A percentile compares a stretch with the other conserved stretches of the same genome.
phyloP scores from a whole-genome alignment of 1,140 invertebrate genomes.

The Drosophila bocki region DNA sequence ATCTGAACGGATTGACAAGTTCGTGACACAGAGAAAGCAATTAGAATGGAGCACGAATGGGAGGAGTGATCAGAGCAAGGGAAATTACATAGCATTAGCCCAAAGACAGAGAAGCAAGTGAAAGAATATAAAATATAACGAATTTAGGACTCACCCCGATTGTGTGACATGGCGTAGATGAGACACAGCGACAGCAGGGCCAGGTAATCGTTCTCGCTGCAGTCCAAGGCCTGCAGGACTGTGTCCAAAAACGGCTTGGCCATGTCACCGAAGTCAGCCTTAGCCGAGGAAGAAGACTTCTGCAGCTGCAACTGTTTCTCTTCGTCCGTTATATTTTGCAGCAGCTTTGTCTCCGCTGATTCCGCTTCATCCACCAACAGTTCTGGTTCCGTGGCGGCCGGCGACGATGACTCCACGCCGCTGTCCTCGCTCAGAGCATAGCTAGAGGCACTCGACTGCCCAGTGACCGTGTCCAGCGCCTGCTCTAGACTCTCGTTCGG shows the following conservation, averaged over 20 bases:
- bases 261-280: slow-evolving; percentile 27
- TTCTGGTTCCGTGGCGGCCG: slow-evolving; percentile 39
- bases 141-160: slow-evolving; percentile 90
- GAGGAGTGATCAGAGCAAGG: slow-evolving; percentile 40
- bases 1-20: slow-evolving; percentile 52
- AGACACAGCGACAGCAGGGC: slow-evolving; percentile 96
- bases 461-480: slow-evolving; percentile 86
- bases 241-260: slow-evolving; percentile 93
- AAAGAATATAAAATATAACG: neutral
- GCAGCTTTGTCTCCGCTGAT: slow-evolving; percentile 47
- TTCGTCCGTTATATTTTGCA: slow-evolving; percentile 95
- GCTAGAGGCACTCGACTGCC: slow-evolving; percentile 45
- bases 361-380: slow-evolving; percentile 24
- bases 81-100: slow-evolving; percentile 46
- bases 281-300: slow-evolving; percentile 64
- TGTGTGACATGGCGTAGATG: slow-evolving; percentile 96
- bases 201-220: slow-evolving; percentile 97
- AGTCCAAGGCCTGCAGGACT: slow-evolving; percentile 93
- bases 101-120: neutral
- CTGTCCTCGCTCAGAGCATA: slow-evolving; percentile 66
- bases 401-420: slow-evolving; percentile 46
- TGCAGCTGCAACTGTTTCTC: slow-evolving; percentile 91
- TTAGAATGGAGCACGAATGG: slow-evolving; percentile 60
- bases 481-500: slow-evolving; percentile 89
- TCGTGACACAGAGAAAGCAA: slow-evolving; percentile 61